Evolutionary conservation across 2,797 vertebrate species (phyloP).

Genomic region (Microctenopoma steveboyesi): DNA sequence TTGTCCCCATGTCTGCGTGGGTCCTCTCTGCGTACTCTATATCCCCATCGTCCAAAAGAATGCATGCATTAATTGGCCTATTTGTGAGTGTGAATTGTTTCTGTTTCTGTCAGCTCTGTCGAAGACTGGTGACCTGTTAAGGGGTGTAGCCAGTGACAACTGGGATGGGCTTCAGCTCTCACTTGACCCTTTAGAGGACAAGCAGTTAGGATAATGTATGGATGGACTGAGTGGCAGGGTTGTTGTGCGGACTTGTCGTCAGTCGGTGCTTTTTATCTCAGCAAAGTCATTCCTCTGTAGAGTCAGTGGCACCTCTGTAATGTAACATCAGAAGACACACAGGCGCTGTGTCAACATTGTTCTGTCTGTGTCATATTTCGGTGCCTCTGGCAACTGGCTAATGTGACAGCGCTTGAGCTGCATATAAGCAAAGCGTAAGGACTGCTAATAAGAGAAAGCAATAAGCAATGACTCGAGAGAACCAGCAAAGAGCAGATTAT

Average conservation of each 20-base stretch:
- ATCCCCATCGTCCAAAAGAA: no score
- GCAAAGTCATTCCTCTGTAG: constrained; percentile 70
- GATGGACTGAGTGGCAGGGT: not conserved
- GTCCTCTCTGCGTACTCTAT: no score
- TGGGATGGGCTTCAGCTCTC: no score
- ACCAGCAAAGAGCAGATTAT: constrained; percentile 34
- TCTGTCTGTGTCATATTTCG: constrained; percentile 70
- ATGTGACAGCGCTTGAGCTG: constrained; percentile 37
- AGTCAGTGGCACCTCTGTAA: constrained; percentile 72
- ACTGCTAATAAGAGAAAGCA: constrained; percentile 62
- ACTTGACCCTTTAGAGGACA: no score
- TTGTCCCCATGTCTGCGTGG: no score
- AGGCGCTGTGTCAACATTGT: constrained; percentile 74
- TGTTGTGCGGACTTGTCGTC: constrained; percentile 31
- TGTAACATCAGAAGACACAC: constrained; percentile 70
- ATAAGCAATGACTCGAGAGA: constrained; percentile 56
- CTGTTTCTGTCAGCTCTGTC: no score
- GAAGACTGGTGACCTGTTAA: no score
- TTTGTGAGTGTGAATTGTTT: no score
- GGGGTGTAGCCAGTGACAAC: no score
- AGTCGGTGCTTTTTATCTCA: constrained; percentile 64
- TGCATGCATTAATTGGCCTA: no score
- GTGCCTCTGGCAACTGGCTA: constrained; percentile 47
- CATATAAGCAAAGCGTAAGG: constrained; percentile 45
- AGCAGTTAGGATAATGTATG: no score